These are phyloP conservation scores for Chlamydotis undulata DNA, from an alignment of 2,113 vertebrate species.

Conservation along the genomic window DNA sequence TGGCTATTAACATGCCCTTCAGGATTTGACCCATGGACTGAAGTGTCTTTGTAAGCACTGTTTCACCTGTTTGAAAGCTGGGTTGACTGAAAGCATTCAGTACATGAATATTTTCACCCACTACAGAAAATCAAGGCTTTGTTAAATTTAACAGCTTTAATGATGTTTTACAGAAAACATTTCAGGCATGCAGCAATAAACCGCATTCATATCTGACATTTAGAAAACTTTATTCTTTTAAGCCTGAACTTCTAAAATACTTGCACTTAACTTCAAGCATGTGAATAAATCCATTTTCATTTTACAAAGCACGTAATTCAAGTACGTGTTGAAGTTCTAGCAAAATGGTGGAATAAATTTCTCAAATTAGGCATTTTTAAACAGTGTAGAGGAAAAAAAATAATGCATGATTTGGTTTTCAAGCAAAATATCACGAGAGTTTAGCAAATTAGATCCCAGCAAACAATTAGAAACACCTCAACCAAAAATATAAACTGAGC, in stretches of 20 bases:
- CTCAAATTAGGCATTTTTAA: background rate
- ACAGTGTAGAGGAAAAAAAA: background rate
- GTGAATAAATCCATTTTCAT: conserved; percentile 21
- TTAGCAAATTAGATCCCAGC: background rate
- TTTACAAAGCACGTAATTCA: background rate
- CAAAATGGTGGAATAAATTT: background rate
- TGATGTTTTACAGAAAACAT: conserved; percentile 76
- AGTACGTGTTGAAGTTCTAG: background rate
- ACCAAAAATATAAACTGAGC: background rate
- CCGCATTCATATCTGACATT: conserved; percentile 75
- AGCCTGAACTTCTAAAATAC: conserved; percentile 30
- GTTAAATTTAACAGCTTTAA: conserved; percentile 65
- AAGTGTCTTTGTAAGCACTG: conserved; percentile 52
- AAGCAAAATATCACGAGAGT: background rate
- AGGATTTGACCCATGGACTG: background rate
- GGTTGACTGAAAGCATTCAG: conserved; percentile 59
- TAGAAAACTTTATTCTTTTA: conserved; percentile 65
- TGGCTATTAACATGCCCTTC: conserved; percentile 21
- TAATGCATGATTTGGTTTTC: background rate
- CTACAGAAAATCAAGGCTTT: conserved; percentile 75
- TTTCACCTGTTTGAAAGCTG: conserved; percentile 64
- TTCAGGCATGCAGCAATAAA: conserved; percentile 71
- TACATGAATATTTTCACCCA: conserved; percentile 74
- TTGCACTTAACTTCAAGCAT: conserved; percentile 20
- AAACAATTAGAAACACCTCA: background rate